These are phyloP conservation scores for Dryobates pubescens DNA, from an alignment of 2,797 vertebrate species.

Conservation along the genomic window DNA sequence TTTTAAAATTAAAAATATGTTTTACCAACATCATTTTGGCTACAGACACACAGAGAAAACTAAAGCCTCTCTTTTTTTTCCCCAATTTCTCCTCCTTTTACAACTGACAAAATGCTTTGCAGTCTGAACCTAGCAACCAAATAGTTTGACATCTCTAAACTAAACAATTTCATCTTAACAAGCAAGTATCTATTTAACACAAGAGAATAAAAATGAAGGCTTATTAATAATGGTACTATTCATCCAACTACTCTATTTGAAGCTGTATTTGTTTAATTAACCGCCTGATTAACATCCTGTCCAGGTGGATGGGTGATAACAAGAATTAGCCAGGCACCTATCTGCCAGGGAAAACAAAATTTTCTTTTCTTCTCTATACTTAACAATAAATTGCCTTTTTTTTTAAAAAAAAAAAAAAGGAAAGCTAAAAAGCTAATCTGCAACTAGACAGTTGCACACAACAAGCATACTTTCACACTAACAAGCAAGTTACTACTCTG, in stretches of 20 bases:
- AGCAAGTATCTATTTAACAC: neutral
- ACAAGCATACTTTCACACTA: constrained; percentile 21
- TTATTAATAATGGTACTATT: neutral
- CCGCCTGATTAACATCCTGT: neutral
- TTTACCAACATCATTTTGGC: constrained; percentile 47
- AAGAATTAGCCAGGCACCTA: neutral
- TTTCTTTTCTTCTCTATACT: neutral
- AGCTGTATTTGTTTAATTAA: constrained; percentile 7
- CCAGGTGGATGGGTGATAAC: neutral
- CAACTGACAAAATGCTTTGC: neutral
- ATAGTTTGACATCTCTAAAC: neutral
- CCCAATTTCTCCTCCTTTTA: neutral
- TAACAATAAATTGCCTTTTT: neutral
- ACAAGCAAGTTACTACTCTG: constrained; percentile 6
- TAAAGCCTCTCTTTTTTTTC: neutral
- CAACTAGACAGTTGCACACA: neutral
- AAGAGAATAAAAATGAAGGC: neutral
- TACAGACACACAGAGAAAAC: neutral
- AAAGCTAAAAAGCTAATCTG: neutral
- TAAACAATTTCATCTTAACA: neutral
- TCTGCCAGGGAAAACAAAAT: neutral
- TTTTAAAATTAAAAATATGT: constrained; percentile 52
- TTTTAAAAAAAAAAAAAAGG: neutral
- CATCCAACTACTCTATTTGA: neutral
- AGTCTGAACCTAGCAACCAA: neutral